phyloP scores from a whole-genome alignment of 2,888 invertebrate species.

The Conops quadrifasciatus region DNA sequence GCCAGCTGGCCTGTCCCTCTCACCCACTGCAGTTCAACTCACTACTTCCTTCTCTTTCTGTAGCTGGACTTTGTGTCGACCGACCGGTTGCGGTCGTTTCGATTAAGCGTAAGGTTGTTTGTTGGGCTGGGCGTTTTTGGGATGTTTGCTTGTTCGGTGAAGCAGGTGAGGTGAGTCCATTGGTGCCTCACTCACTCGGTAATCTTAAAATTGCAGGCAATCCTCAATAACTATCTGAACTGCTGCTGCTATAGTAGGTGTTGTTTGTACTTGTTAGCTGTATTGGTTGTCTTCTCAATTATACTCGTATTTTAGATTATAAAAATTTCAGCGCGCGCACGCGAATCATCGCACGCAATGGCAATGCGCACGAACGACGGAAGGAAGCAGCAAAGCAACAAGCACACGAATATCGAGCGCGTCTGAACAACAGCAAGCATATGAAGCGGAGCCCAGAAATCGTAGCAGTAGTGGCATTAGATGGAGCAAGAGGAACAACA shows the following conservation, averaged over 20 bases:
- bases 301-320: not conserved
- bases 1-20: not conserved
- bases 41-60: not conserved
- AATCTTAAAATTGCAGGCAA: slow-evolving; percentile 16
- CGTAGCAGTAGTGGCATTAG: slow-evolving; percentile 18
- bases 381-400: slow-evolving; percentile 32
- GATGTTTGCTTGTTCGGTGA: not conserved
- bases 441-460: slow-evolving; percentile 44
- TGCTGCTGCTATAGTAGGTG: not conserved
- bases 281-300: not conserved
- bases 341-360: slow-evolving; percentile 20
- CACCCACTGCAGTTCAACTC: not conserved
- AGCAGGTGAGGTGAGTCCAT: not conserved
- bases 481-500: not conserved
- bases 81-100: too few relatives aligned
- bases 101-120: too few relatives aligned
- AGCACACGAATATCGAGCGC: slow-evolving; percentile 43
- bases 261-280: slow-evolving; percentile 11
- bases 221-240: not conserved
- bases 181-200: not conserved
- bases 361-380: slow-evolving; percentile 39
- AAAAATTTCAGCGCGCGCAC: slow-evolving; percentile 19
- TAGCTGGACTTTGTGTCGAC: not conserved
- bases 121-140: not conserved
- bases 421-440: slow-evolving; percentile 50